Base-by-base conservation (phyloP, 2,797 vertebrate genomes). In the Crenichthys baileyi region DNA sequence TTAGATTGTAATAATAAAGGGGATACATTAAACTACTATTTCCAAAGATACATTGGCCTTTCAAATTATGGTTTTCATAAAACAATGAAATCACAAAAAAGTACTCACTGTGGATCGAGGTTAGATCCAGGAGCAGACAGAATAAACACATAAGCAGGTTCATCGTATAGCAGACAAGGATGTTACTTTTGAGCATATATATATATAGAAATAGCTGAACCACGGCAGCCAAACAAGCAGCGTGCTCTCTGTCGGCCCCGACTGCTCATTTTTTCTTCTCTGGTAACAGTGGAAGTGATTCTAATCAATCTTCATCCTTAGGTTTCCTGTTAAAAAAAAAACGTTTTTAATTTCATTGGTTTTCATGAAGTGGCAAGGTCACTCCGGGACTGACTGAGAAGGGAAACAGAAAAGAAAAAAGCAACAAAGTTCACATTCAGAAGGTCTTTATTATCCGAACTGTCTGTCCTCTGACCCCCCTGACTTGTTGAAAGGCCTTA, bases 51-150 rank as follows among this genome's bases (percentile, higher is more conserved):
- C 7, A 22, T 22, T 53, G 16, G 36, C 1, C 8, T 68, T 68
- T n/a, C 7, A 11, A 56, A 24, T 20, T 22, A 55, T 18, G 55
- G 20, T 24, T 58, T 58, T n/a, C 20, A 55, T 55, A 22, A 55
- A 7, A 26, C 8, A 63, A 63, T 31, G 67, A 13, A 55, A 60
- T 60, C 18, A 18, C 1, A 73, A 76, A 26, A 1, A 9, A 74
- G 4, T 90, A 95, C 95, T 95, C 81, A 96, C 95, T 83, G 79
- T 84, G 83, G 70, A 78, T 85, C 16, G 78, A 36, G 29, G 81
- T 11, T 53, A 93, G 67, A 58, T 87, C 89, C 86, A 94, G 72
- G 13, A 94, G 76, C 71, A 91, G 48, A 68, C 67, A 87, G 67
- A 76, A 84, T 13, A 88, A 73, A 65, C 81, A 75, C 65, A 78